These are phyloP conservation scores for Engystomops pustulosus DNA, from an alignment of 2,113 vertebrate species.

Conservation along the genomic window DNA sequence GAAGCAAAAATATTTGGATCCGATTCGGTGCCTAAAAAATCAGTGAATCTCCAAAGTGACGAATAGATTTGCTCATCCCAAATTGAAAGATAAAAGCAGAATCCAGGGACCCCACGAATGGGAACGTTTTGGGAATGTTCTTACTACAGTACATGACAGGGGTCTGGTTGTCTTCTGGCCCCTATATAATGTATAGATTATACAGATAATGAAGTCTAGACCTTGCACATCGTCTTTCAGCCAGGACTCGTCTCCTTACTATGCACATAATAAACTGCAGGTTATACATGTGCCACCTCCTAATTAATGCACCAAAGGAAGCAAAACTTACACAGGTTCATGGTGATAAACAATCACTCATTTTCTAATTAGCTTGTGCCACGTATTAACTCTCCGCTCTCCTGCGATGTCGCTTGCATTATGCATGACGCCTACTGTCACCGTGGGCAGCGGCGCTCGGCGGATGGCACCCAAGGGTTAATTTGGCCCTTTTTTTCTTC, in stretches of 20 bases:
- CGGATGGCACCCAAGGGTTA: neutral
- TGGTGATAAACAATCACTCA: conserved; percentile 40
- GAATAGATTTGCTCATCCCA: too few species aligned
- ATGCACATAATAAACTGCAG: conserved; percentile 42
- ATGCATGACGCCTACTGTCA: conserved; percentile 3
- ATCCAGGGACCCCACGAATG: too few species aligned
- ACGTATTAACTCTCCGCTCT: conserved; percentile 26
- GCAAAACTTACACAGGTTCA: conserved; percentile 39
- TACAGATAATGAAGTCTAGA: conserved; percentile 2
- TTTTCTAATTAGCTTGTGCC: conserved; percentile 35
- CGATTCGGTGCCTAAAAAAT: too few species aligned
- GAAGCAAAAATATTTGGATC: too few species aligned
- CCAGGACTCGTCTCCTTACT: neutral
- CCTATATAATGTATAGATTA: neutral
- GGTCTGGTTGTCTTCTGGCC: too few species aligned
- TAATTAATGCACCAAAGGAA: conserved; percentile 48
- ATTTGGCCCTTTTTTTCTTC: neutral
- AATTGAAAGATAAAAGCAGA: too few species aligned
- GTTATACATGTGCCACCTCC: conserved; percentile 20
- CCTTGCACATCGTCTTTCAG: neutral
- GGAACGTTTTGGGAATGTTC: too few species aligned
- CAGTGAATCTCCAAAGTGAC: too few species aligned
- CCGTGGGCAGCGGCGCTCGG: neutral
- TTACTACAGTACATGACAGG: too few species aligned
- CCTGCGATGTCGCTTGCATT: conserved; percentile 11